These are phyloP conservation scores for Leptodirus hochenwartii DNA, from an alignment of 2,888 invertebrate genomes.

Conservation along the genomic window DNA sequence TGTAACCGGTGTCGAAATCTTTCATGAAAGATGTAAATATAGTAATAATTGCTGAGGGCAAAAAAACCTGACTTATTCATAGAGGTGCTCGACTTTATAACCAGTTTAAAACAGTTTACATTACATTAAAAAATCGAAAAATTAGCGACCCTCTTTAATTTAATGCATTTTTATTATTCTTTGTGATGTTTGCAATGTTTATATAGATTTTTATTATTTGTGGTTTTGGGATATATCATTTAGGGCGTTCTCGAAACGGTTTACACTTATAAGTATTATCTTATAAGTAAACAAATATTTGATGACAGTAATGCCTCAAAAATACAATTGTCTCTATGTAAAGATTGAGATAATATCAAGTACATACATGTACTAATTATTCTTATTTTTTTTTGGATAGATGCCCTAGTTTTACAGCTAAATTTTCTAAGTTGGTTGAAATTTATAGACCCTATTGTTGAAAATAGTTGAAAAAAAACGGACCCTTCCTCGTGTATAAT, in stretches of 20 bases:
- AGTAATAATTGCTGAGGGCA: conserved; percentile 22
- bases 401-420: too few relatives aligned
- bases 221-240: conserved; percentile 18
- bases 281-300: too few relatives aligned
- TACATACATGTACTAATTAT: too few relatives aligned
- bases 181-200: conserved; percentile 16
- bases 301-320: too few relatives aligned
- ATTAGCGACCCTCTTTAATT: conserved; percentile 18
- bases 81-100: conserved; percentile 20
- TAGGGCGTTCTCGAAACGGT: conserved; percentile 7
- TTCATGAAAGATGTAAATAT: conserved; percentile 25
- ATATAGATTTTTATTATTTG: conserved; percentile 7
- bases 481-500: too few relatives aligned
- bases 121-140: conserved; percentile 3
- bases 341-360: too few relatives aligned
- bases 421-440: too few relatives aligned
- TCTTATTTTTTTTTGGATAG: too few relatives aligned
- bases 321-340: too few relatives aligned
- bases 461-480: too few relatives aligned
- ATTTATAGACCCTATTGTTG: too few relatives aligned
- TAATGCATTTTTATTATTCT: conserved; percentile 10
- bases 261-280: too few relatives aligned
- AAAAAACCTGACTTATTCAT: conserved; percentile 21
- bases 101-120: not conserved
- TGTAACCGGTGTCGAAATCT: conserved; percentile 19